phyloP scores from a whole-genome alignment of 2,797 vertebrate species.

The Eurystomus glaucurus region DNA sequence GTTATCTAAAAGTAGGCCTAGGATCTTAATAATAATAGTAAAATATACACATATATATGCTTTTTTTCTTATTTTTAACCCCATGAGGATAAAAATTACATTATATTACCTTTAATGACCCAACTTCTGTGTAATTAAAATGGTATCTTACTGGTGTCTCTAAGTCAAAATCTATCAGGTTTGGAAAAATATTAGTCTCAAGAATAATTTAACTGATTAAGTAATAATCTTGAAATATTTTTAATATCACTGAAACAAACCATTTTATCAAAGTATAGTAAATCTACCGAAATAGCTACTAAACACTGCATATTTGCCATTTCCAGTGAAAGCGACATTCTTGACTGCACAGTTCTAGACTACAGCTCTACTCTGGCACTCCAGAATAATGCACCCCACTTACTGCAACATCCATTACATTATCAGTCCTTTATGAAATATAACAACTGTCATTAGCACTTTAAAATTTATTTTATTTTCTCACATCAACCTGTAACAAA shows the following conservation, averaged over 20 bases:
- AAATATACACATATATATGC: no score
- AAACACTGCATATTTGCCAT: not conserved
- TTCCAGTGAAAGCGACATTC: not conserved
- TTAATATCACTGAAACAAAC: not conserved
- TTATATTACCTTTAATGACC: not conserved
- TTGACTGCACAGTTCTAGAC: not conserved
- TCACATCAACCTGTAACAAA: not conserved
- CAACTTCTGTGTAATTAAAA: not conserved
- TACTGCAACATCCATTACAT: no score
- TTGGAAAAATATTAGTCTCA: not conserved
- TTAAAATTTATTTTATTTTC: not conserved
- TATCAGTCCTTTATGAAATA: not conserved
- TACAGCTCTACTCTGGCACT: not conserved
- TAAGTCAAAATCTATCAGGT: not conserved
- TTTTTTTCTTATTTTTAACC: not conserved
- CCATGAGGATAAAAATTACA: not conserved
- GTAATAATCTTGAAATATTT: not conserved
- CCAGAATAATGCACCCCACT: not conserved
- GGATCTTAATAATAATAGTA: not conserved
- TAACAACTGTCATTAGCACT: not conserved
- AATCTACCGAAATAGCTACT: not conserved
- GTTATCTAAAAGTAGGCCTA: not conserved
- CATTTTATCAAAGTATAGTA: not conserved
- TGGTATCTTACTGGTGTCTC: not conserved
- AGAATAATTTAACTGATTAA: not conserved